phyloP scores from a whole-genome alignment of 2,888 invertebrate species.

The Drosophila nigritarsus region DNA sequence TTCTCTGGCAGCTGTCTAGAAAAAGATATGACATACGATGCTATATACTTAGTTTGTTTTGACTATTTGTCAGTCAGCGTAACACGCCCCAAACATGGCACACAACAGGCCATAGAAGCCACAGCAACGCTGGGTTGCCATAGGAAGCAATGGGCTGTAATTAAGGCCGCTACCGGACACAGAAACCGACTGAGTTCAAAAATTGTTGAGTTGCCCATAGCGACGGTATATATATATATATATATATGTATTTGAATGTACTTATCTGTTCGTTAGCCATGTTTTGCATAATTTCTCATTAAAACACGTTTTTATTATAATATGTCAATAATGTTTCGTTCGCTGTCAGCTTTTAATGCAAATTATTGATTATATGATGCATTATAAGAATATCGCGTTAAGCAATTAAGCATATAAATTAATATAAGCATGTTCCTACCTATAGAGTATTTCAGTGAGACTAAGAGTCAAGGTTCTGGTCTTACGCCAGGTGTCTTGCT shows the following conservation, averaged over 20 bases:
- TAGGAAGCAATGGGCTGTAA: constrained; percentile 60
- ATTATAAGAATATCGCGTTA: constrained; percentile 31
- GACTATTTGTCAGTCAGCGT: constrained; percentile 72
- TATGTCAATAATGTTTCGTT: constrained; percentile 70
- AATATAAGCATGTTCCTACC: constrained; percentile 67
- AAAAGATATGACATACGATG: constrained; percentile 71
- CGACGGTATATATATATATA: constrained; percentile 2
- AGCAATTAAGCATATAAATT: constrained; percentile 62
- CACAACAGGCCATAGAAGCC: constrained; percentile 21
- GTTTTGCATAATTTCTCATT: constrained; percentile 78
- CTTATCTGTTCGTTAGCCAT: constrained; percentile 23
- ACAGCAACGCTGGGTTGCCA: constrained; percentile 20
- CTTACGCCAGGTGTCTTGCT: constrained; percentile 62
- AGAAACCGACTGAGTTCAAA: constrained; percentile 29
- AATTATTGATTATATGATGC: constrained; percentile 64
- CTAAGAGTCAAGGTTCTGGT: constrained; percentile 17
- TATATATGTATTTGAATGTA: background rate
- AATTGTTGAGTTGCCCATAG: constrained; percentile 44
- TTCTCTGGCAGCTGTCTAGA: constrained; percentile 57
- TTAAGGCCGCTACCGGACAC: constrained; percentile 78
- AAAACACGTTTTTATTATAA: constrained; percentile 79
- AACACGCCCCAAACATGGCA: constrained; percentile 65
- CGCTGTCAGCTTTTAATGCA: constrained; percentile 61
- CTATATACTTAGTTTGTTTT: constrained; percentile 68
- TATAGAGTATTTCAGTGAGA: constrained; percentile 31